Conservation (phyloP, 2,797 vertebrate species). For the Mus minutoides region DNA sequence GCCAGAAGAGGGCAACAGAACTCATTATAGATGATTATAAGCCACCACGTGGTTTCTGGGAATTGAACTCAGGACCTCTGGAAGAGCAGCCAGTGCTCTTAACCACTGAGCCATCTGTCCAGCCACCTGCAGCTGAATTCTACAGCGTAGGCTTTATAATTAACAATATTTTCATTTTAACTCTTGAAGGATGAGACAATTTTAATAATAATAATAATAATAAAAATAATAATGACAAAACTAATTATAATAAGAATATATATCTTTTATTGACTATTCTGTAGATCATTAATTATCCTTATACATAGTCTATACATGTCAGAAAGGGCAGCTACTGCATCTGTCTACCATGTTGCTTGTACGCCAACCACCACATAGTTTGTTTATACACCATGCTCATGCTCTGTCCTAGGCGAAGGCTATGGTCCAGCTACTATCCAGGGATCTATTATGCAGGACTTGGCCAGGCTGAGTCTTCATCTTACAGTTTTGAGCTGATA, state of each 20-base stretch:
- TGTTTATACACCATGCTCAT: not conserved
- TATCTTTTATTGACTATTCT: not conserved
- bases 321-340: not conserved
- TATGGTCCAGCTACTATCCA: not conserved
- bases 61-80: not conserved
- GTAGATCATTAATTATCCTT: not conserved
- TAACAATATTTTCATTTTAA: constrained; percentile 41
- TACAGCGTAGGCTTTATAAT: not conserved
- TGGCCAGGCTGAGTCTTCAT: not conserved
- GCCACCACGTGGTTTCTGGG: too few species aligned
- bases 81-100: not conserved
- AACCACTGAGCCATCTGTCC: not conserved
- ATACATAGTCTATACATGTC: not conserved
- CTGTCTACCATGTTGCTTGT: not conserved
- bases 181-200: not conserved
- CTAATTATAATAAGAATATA: not conserved
- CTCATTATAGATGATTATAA: not conserved
- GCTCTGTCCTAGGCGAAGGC: not conserved
- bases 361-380: not conserved
- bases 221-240: not conserved
- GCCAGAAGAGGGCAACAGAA: not conserved
- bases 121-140: not conserved
- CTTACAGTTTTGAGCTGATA: not conserved
- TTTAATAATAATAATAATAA: not conserved
- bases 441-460: not conserved